Conservation (phyloP, 2,888 invertebrate genomes). For the Eristalinus aeneus region DNA sequence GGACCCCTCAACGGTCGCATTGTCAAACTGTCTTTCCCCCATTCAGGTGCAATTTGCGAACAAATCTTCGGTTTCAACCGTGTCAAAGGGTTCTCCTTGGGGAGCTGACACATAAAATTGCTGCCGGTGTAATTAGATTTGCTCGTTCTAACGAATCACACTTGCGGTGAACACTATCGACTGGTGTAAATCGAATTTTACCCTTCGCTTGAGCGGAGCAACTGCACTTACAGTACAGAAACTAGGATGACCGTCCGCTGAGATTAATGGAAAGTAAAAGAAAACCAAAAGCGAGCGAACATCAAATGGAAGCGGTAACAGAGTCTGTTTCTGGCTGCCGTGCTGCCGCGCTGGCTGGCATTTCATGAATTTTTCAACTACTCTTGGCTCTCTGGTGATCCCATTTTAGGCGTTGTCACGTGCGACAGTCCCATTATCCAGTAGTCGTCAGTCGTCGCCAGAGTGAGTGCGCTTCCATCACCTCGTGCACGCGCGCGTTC, state of each 20-base stretch:
- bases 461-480: slow-evolving; percentile 54
- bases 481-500: slow-evolving; percentile 32
- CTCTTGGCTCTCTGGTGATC: slow-evolving; percentile 31
- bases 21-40: neutral
- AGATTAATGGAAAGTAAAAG: slow-evolving; percentile 54
- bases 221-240: neutral
- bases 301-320: slow-evolving; percentile 49
- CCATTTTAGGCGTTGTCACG: slow-evolving; percentile 69
- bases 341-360: slow-evolving; percentile 19
- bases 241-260: too few relatives aligned
- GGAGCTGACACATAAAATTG: slow-evolving; percentile 17
- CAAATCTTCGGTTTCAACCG: neutral
- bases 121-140: slow-evolving; percentile 32
- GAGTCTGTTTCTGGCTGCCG: too few relatives aligned
- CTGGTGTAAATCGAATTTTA: slow-evolving; percentile 55
- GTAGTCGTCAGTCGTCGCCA: slow-evolving; percentile 48
- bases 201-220: slow-evolving; percentile 23
- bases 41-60: neutral
- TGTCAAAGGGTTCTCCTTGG: neutral
- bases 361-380: slow-evolving; percentile 63
- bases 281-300: slow-evolving; percentile 8
- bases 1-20: too few relatives aligned
- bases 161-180: slow-evolving; percentile 48
- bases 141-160: slow-evolving; percentile 27
- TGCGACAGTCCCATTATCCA: slow-evolving; percentile 66